Evolutionary conservation across 2,797 vertebrate species (phyloP).

Genomic region (Amazona ochrocephala): DNA sequence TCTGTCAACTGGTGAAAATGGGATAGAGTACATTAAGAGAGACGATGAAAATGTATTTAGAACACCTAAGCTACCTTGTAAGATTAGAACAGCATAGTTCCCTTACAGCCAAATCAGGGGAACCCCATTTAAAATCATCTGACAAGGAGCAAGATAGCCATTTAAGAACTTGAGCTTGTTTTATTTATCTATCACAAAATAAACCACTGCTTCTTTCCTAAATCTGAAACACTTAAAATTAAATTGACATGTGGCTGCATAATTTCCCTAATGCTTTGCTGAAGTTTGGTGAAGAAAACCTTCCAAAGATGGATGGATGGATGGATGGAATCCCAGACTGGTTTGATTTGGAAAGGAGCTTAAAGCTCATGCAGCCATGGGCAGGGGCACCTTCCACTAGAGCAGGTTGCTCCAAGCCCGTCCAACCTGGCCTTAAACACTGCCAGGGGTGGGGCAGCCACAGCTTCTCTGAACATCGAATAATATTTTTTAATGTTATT

Average conservation of each 20-base stretch:
- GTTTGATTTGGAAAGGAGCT: not conserved
- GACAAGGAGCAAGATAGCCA: not conserved
- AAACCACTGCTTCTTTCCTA: not conserved
- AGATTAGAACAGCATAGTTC: not conserved
- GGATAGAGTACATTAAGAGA: not conserved
- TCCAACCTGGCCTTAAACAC: not conserved
- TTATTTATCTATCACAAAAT: not conserved
- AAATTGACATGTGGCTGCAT: not conserved
- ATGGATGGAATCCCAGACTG: not conserved
- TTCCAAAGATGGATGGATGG: not conserved
- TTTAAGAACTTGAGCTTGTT: not conserved
- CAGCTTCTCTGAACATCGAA: not conserved
- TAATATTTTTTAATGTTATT: constrained; percentile 6
- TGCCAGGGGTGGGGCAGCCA: not conserved
- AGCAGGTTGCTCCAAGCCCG: not conserved
- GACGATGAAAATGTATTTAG: not conserved
- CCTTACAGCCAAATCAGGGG: not conserved
- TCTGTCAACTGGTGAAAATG: not conserved
- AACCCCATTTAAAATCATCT: constrained; percentile 20
- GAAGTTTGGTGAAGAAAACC: not conserved
- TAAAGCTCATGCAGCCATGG: not conserved
- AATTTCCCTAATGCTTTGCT: not conserved
- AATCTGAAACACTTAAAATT: not conserved
- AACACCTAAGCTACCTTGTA: not conserved
- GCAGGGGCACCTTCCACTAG: not conserved